Base-by-base conservation (phyloP, 2,888 invertebrate species). In the Lucinisca nassula region DNA sequence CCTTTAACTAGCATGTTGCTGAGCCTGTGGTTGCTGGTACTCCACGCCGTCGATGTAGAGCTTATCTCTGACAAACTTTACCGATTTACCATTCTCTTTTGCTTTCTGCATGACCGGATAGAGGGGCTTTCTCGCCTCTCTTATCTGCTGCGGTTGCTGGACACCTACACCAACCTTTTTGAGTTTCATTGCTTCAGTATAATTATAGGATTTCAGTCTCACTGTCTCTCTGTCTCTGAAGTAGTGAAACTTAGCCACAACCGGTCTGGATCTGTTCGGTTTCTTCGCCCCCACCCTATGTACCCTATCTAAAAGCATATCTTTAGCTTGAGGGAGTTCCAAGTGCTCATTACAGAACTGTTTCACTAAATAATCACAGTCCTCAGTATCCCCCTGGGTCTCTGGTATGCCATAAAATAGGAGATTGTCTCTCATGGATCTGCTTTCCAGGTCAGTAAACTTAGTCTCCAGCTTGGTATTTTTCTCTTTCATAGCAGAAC, bases 1-100 rank as follows among this genome's bases (percentile, higher is more conserved):
- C 40, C 78, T 37, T 61, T 78, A 61, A 6, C 38, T n/a, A n/a
- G n/a, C n/a, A n/a, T n/a, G n/a, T n/a, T n/a, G n/a, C n/a, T n/a
- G n/a, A n/a, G n/a, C n/a, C n/a, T n/a, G n/a, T n/a, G n/a, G n/a
- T 37, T 32, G 24, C n/a, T 74, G 61, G 32, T 58, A 76, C 8
- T 37, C 40, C 0, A 30, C 21, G 1, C 61, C 82, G 49, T 82
- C 37, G 17, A 82, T 76, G 61, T 27, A 75, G 1, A 82, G 82
- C 35, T 37, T 76, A 12, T 76, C 67, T 37, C 45, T 61, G 30
- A 82, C 67, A 40, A 82, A 76, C 24, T 76, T 77, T 0, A 72
- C 72, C 4, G 38, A 24, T 72, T 79, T 83, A 0, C 82, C 51
- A 0, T 30, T 24, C 3, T 70, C 37, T 38, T 72, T 77, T 35